Conservation (phyloP, 2,888 invertebrate species). For the Eupsilia transversa region DNA sequence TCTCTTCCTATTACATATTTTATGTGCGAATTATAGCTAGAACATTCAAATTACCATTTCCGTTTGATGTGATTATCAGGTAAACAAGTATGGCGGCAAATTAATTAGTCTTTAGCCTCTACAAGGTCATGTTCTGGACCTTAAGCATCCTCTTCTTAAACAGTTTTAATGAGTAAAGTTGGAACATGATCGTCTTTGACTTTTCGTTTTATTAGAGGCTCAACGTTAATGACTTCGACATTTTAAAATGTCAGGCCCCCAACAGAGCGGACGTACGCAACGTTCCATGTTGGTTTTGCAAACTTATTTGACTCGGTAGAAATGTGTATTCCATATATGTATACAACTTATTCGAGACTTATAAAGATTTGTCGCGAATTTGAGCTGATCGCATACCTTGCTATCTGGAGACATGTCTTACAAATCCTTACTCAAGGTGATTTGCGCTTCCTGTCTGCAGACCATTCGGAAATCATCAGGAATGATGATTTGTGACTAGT, state of each 20-base stretch:
- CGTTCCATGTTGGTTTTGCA: slow-evolving; percentile 41
- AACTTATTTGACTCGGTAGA: slow-evolving; percentile 16
- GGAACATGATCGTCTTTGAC: not conserved
- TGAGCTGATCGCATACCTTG: slow-evolving; percentile 4
- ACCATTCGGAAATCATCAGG: not conserved
- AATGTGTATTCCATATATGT: slow-evolving; percentile 9
- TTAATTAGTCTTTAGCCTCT: slow-evolving; percentile 8
- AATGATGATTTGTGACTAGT: too few species aligned
- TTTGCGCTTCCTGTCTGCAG: slow-evolving; percentile 7
- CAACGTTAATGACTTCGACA: slow-evolving; percentile 40
- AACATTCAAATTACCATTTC: slow-evolving; percentile 22
- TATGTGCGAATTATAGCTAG: slow-evolving; percentile 4
- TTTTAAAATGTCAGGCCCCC: slow-evolving; percentile 50
- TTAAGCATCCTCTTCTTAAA: not conserved
- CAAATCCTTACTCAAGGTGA: slow-evolving; percentile 10
- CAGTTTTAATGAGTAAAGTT: slow-evolving; percentile 14
- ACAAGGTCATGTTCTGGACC: slow-evolving; percentile 18
- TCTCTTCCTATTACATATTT: slow-evolving; percentile 37
- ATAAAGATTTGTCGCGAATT: slow-evolving; percentile 8
- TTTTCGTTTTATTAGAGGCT: slow-evolving; percentile 9
- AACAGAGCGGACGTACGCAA: slow-evolving; percentile 18
- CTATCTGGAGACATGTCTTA: not conserved
- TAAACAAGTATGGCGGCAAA: slow-evolving; percentile 30
- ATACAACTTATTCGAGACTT: not conserved
- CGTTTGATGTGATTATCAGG: slow-evolving; percentile 14